Evolutionary conservation across 2,113 vertebrate genomes (phyloP), one percentile per base, ranked within the genome.

Genomic region (Tragelaphus strepsiceros): DNA sequence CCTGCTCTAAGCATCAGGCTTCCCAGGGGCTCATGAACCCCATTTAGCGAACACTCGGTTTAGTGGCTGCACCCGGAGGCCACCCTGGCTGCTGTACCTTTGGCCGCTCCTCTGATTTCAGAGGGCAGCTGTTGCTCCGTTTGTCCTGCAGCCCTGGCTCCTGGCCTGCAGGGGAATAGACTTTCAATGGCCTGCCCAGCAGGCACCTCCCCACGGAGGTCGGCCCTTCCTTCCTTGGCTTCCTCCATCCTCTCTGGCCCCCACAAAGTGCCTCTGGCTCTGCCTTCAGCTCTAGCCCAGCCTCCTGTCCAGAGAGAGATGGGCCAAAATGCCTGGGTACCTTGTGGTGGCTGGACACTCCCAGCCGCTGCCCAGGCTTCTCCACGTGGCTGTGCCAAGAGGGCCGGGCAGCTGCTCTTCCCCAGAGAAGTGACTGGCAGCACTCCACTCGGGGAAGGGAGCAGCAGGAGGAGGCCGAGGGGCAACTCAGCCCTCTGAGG

Each of bases 201-300:
- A 58, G 17, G 24, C 30, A 2, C 46, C 35, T 86, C 88, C 93
- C 14, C 28, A 21, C 88, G 83, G 90, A 96, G 83, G 74, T 61
- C 2, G 0, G 89, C 93, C 51, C 92, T 98, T 97, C 94, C 96
- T 97, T 94, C 93, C 93, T 80, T 17, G 11, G 54, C 71, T 90
- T 96, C 93, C 96, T 88, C 77, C 16, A 46, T 67, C 96, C 22
- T 67, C 39, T 51, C 56, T 58, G 49, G 89, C 94, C 78, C 78
- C 87, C 43, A 21, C 43, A 24, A n/a, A 53, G 94, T 74, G 67
- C 92, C 94, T 92, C 92, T 2, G 6, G 84, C 61, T 58, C 77
- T 58, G 0, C 53, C 64, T 24, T 17, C 21, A 64, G 67, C 32
- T 62, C 39, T 30, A 15, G 17, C 32, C 59, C 22, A 58, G 64